Evolutionary conservation across 1,140 invertebrate species (phyloP).

Genomic region (Sycobia sp.): DNA sequence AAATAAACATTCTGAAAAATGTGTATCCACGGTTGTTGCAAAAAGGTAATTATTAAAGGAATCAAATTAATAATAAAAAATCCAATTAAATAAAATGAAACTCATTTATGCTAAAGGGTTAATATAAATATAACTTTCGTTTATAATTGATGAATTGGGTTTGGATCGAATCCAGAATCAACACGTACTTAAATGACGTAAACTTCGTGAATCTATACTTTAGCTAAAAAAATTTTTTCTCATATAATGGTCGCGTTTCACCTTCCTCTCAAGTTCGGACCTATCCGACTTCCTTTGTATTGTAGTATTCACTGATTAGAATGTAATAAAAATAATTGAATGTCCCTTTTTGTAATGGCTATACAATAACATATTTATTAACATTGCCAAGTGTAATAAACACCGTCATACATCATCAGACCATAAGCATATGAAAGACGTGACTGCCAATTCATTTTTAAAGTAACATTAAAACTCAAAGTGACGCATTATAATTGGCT

Average conservation of each 20-base stretch:
- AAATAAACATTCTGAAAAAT: conserved; percentile 19
- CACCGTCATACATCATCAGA: conserved; percentile 45
- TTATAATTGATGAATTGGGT: conserved; percentile 51
- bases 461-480: conserved; percentile 18
- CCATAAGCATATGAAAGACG: conserved; percentile 30
- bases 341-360: conserved; percentile 45
- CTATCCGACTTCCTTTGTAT: conserved; percentile 12
- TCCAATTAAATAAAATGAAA: conserved; percentile 50
- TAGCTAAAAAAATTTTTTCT: conserved; percentile 29
- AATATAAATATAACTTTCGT: conserved; percentile 58
- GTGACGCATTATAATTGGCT: conserved; percentile 3
- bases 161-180: conserved; percentile 38
- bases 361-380: conserved; percentile 50
- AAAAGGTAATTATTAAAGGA: conserved; percentile 35
- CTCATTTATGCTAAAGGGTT: conserved; percentile 54
- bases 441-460: conserved; percentile 10
- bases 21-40: conserved; percentile 32
- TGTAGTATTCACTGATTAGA: conserved; percentile 21
- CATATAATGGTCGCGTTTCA: conserved; percentile 22
- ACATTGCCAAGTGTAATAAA: conserved; percentile 47
- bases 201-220: conserved; percentile 20
- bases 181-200: conserved; percentile 37
- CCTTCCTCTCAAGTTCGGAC: conserved; percentile 8
- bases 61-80: conserved; percentile 36
- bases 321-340: conserved; percentile 50